A percentile compares a stretch with the other conserved stretches of the same genome.
Evolutionary conservation across 2,113 vertebrate species (phyloP).

Genomic region (Mobula hypostoma): DNA sequence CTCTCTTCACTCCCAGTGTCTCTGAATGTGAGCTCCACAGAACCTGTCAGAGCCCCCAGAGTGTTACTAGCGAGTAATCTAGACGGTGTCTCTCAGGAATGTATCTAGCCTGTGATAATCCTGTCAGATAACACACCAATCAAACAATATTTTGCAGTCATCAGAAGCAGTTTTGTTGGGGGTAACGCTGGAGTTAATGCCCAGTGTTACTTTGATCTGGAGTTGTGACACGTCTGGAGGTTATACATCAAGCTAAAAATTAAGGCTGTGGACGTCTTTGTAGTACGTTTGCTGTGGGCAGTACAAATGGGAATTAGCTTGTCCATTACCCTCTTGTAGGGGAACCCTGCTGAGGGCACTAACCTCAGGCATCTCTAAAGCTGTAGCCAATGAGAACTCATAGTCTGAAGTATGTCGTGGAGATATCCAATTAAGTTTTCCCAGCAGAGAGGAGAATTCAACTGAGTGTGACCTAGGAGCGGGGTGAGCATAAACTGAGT

Average conservation of each 20-base stretch:
- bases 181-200: neutral
- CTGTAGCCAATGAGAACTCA: constrained; percentile 36
- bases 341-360: constrained; percentile 52
- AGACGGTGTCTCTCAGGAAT: neutral
- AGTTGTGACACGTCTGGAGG: neutral
- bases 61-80: neutral
- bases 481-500: too few species aligned
- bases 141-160: neutral
- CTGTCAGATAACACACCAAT: neutral
- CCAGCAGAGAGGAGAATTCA: too few species aligned
- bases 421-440: neutral
- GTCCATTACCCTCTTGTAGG: constrained; percentile 45
- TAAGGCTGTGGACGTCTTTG: neutral
- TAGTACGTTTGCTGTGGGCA: constrained; percentile 39
- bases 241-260: too few species aligned
- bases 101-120: neutral
- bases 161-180: neutral
- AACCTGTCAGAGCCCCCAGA: neutral
- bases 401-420: too few species aligned
- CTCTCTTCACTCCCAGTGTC: neutral
- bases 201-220: neutral
- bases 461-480: neutral
- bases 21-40: neutral
- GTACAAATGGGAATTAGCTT: constrained; percentile 46
- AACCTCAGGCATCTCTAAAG: constrained; percentile 48